Percentiles rank a stretch among this genome's conserved stretches.
These are phyloP conservation scores for Falco cherrug DNA, from an alignment of 2,797 vertebrate species.

Conservation along the genomic window DNA sequence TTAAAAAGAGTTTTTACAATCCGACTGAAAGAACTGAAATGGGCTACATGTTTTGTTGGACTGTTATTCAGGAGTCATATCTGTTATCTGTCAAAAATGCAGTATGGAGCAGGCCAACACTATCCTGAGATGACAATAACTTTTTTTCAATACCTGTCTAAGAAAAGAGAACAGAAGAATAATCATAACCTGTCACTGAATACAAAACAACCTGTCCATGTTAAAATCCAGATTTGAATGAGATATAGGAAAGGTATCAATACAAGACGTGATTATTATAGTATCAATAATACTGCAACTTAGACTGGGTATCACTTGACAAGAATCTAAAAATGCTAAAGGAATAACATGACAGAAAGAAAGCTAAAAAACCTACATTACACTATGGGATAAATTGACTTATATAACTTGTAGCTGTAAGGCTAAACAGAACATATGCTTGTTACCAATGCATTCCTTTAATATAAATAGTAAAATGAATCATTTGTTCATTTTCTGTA, in stretches of 20 bases:
- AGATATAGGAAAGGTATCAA: not conserved
- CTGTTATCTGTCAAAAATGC: not conserved
- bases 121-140: not conserved
- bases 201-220: not conserved
- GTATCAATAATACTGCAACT: not conserved
- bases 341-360: not conserved
- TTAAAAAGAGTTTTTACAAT: not conserved
- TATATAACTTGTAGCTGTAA: not conserved
- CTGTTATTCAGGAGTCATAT: not conserved
- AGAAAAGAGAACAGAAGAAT: not conserved
- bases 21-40: not conserved
- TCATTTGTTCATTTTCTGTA: not conserved
- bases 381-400: not conserved
- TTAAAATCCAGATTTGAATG: not conserved
- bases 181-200: constrained; percentile 1
- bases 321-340: not conserved
- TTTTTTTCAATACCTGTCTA: not conserved
- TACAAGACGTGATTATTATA: not conserved
- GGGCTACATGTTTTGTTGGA: not conserved
- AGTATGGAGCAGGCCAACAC: not conserved
- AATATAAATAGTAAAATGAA: not conserved
- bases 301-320: not conserved
- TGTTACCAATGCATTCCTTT: not conserved
- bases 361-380: not conserved
- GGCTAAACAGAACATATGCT: not conserved